A percentile compares a stretch with the other conserved stretches of the same genome.
phyloP scores from a whole-genome alignment of 2,113 vertebrate species.

The Ursus arctos region DNA sequence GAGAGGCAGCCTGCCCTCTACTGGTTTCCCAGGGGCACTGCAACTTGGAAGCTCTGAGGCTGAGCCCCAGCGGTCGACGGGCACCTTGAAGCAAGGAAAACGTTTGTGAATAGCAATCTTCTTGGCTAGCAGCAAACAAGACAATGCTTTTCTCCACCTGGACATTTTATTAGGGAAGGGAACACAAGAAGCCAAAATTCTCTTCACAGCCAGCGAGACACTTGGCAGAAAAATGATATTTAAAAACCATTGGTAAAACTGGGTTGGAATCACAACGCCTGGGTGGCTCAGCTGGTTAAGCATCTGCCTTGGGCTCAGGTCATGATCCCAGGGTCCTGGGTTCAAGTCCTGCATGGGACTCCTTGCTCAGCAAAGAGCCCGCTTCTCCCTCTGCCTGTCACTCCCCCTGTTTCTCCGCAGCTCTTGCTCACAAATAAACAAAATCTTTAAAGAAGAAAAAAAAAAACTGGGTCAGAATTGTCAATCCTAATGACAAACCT shows the following conservation, averaged over 20 bases:
- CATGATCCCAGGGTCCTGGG: neutral
- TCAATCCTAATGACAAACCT: no score
- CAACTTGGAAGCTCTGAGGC: neutral
- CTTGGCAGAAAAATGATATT: neutral
- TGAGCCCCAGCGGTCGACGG: neutral
- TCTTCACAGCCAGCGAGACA: neutral
- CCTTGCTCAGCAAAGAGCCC: neutral
- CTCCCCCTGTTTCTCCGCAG: no score
- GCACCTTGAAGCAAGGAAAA: neutral
- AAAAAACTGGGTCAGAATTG: neutral
- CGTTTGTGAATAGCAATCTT: neutral
- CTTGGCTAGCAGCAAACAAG: neutral
- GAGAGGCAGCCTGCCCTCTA: slow-evolving; percentile 51
- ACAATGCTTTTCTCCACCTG: neutral
- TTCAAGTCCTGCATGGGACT: neutral
- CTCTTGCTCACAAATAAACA: neutral
- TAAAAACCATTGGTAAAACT: neutral
- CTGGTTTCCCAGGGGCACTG: neutral
- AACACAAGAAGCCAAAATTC: neutral
- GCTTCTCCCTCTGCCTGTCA: neutral
- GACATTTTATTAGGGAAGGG: neutral
- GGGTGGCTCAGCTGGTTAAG: neutral
- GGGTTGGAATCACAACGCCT: no score
- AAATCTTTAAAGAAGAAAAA: neutral
- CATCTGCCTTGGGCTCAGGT: neutral